A percentile compares a stretch with the other conserved stretches of the same genome.
Evolutionary conservation across 2,113 vertebrate species (phyloP).

Genomic region (Lophotis ruficrista): DNA sequence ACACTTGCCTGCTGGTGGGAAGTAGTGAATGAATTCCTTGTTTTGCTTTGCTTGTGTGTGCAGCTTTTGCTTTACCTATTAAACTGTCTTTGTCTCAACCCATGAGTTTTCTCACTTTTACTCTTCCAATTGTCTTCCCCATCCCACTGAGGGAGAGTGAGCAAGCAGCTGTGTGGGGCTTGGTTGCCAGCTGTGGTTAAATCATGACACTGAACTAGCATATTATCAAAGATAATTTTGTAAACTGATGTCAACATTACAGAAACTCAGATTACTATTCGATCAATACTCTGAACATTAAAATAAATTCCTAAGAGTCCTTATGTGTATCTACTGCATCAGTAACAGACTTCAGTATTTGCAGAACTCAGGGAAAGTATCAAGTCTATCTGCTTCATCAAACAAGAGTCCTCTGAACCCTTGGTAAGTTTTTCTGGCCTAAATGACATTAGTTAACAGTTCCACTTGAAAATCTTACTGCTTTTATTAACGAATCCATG

Average conservation of each 20-base stretch:
- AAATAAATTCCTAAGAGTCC: constrained; percentile 27
- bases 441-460: neutral
- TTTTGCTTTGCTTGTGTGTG: too few species aligned
- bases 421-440: neutral
- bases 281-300: neutral
- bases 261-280: neutral
- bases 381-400: neutral
- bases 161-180: too few species aligned
- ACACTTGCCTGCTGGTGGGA: too few species aligned
- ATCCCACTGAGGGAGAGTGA: too few species aligned
- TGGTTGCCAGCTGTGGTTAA: too few species aligned
- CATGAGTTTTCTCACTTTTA: too few species aligned
- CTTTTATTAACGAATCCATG: neutral
- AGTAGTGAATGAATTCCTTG: too few species aligned
- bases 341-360: constrained; percentile 12
- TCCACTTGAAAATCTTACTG: neutral
- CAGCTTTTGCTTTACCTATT: too few species aligned
- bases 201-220: neutral
- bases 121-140: too few species aligned
- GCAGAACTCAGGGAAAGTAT: neutral
- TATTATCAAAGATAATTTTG: constrained; percentile 15
- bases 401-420: neutral
- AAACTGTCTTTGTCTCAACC: too few species aligned
- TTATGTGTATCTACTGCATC: neutral
- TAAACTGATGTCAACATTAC: constrained; percentile 19